Base-by-base conservation (phyloP, 2,797 vertebrate genomes). In the Xiphorhynchus erythropygius region DNA sequence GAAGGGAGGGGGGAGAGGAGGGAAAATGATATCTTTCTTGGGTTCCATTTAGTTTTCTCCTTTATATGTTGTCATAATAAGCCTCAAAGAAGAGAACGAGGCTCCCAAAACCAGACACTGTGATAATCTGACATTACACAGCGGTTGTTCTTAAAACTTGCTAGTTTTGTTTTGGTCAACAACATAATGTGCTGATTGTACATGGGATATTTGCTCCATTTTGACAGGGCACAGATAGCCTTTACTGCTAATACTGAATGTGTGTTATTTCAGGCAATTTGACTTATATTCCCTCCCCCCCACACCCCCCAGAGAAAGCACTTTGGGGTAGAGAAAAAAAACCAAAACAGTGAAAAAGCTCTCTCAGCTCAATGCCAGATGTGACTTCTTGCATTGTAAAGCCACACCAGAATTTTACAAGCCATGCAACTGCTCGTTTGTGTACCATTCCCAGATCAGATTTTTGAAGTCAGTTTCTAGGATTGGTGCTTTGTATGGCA, bases 1-100 rank as follows among this genome's bases (percentile, higher is more conserved):
- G 62, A 65, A 79, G 19, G 41, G 27, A 4, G 30, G 8, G 4
- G 22, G 23, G 7, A 3, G 2, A 7, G 6, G 46, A 55, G 89
- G 62, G 84, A 87, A 93, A 96, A 90, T 85, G 9, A 49, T 93
- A 89, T 77, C 84, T 93, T 91, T 91, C 82, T 87, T 77, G 52
- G 73, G 82, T 94, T 82, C 55, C 56, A 83, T 79, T 88, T 79
- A 82, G 55, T 82, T 78, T 92, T 82, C 60, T 74, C 60, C 87
- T 84, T 85, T 42, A 14, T 64, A 79, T 9, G 70, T 39, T 93
- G 79, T 73, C 47, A 86, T 76, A 93, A 52, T 46, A 86, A 76
- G 12, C 56, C 55, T 63, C 59, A 63, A 46, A 81, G 91, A 86
- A 81, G 65, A 84, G 59, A 84, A 59, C 0, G 18, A 89, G 65